A percentile compares a stretch with the other conserved stretches of the same genome.
Conservation (phyloP, 2,888 invertebrate species). For the Scaptodrosophila latifasciaeformis region DNA sequence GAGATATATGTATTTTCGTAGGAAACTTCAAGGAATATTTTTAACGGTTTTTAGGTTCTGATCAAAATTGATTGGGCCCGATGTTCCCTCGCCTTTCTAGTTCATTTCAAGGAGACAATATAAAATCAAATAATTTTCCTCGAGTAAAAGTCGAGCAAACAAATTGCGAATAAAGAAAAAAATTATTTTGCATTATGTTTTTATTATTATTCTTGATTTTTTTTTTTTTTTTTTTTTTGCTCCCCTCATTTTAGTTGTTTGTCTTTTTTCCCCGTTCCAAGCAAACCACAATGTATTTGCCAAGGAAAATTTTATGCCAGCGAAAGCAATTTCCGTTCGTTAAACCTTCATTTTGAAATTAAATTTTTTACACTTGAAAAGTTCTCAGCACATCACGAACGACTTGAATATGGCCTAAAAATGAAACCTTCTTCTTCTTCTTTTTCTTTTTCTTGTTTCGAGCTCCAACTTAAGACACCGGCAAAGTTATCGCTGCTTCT, state of each 20-base stretch:
- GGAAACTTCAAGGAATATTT: too few species aligned
- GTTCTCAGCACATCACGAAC: constrained; percentile 29
- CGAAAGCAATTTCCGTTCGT: constrained; percentile 68
- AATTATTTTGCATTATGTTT: constrained; percentile 18
- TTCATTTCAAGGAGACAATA: too few species aligned
- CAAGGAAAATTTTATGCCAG: constrained; percentile 32
- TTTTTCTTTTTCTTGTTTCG: not conserved
- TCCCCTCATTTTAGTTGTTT: not conserved
- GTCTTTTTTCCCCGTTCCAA: not conserved
- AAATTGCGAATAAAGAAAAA: constrained; percentile 58
- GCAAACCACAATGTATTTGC: constrained; percentile 29
- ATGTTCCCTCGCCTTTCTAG: too few species aligned
- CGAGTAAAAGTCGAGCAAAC: constrained; percentile 64
- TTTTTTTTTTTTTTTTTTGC: not conserved
- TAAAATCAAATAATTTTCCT: too few species aligned
- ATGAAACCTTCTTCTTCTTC: not conserved
- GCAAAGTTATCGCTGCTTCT: too few species aligned
- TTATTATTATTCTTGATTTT: not conserved
- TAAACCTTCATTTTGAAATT: constrained; percentile 68
- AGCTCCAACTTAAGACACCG: too few species aligned
- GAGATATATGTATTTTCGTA: too few species aligned
- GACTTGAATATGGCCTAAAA: constrained; percentile 41
- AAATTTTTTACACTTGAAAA: constrained; percentile 68
- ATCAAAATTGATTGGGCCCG: too few species aligned
- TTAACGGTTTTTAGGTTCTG: too few species aligned